Evolutionary conservation across 2,888 invertebrate genomes (phyloP).

Genomic region (Lumbricus terrestris): DNA sequence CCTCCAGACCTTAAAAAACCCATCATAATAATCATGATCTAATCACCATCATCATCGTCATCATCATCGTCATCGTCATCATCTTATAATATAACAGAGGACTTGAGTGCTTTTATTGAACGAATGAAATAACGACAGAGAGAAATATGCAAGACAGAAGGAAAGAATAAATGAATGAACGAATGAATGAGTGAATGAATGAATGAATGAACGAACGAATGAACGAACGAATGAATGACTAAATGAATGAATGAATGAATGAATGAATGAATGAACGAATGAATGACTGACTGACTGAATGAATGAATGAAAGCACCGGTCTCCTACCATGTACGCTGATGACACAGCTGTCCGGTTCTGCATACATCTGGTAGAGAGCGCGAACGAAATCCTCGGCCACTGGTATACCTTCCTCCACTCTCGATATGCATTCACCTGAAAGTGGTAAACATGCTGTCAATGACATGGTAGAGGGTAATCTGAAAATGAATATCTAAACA

Average conservation of each 20-base stretch:
- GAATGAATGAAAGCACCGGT: too few species aligned
- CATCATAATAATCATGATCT: background rate
- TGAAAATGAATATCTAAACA: too few species aligned
- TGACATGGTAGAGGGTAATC: background rate
- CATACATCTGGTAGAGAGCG: background rate
- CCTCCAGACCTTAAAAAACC: conserved; percentile 4
- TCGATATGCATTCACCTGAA: conserved; percentile 23
- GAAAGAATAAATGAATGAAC: too few species aligned
- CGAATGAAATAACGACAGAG: too few species aligned
- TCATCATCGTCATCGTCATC: background rate
- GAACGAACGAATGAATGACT: too few species aligned
- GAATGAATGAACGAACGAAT: too few species aligned
- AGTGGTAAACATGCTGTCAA: background rate
- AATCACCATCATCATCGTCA: background rate
- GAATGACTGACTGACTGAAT: too few species aligned
- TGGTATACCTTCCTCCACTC: background rate
- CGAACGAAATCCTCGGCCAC: conserved; percentile 17
- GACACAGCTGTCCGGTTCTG: background rate
- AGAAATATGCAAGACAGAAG: too few species aligned
- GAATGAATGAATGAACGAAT: too few species aligned
- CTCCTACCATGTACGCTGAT: conserved; percentile 10
- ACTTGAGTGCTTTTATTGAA: too few species aligned
- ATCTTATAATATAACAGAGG: background rate
- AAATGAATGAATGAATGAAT: too few species aligned
- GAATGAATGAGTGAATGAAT: too few species aligned